phyloP scores from a whole-genome alignment of 2,888 invertebrate species.

The Cheilosia soror region DNA sequence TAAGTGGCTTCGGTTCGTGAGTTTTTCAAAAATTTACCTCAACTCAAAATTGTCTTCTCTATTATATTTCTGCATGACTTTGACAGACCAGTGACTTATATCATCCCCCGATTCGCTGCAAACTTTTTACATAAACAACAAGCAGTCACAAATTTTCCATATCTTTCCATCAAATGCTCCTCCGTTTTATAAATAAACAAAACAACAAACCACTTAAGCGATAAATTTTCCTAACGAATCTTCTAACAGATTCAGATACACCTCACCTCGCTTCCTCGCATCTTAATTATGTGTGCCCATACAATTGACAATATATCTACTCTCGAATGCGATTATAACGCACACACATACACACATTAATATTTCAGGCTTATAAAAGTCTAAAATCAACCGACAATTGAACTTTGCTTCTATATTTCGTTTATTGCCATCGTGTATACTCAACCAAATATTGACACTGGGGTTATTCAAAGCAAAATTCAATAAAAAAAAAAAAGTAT shows the following conservation, averaged over 20 bases:
- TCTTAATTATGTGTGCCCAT: constrained; percentile 25
- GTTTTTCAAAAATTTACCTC: no score
- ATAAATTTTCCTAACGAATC: constrained; percentile 12
- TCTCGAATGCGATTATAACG: not conserved
- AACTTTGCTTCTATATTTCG: constrained; percentile 32
- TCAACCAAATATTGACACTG: constrained; percentile 62
- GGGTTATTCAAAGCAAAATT: constrained; percentile 40
- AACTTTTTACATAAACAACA: no score
- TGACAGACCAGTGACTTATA: no score
- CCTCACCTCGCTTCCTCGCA: not conserved
- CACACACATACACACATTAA: constrained; percentile 6
- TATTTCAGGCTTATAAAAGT: constrained; percentile 10
- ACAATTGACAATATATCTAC: constrained; percentile 33
- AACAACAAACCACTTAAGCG: constrained; percentile 21
- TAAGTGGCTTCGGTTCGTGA: no score
- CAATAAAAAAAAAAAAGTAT: constrained; percentile 32
- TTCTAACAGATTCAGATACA: constrained; percentile 21
- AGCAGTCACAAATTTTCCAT: no score
- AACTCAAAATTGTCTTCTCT: no score
- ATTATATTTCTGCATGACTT: no score
- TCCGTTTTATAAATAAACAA: constrained; percentile 3
- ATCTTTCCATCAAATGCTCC: not conserved
- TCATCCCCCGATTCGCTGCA: no score
- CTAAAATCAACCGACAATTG: constrained; percentile 42
- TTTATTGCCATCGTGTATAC: constrained; percentile 26